Evolutionary conservation across 1,140 invertebrate species (phyloP).

Genomic region (Drosophila tropicalis): DNA sequence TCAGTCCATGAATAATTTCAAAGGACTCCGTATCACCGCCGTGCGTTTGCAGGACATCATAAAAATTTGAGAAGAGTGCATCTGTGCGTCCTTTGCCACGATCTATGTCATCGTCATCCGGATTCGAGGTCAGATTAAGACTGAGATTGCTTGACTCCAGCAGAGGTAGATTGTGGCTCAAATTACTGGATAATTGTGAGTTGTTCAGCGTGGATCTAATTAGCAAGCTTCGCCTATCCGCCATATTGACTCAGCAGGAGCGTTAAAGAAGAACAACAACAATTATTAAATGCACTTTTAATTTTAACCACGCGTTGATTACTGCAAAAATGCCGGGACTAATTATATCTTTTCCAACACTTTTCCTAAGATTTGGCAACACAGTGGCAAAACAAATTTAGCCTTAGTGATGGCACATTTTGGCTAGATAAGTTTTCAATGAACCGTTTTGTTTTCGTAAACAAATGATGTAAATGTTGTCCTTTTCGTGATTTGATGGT

Average conservation of each 20-base stretch:
- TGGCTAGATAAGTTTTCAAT: too few relatives aligned
- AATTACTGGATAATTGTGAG: not conserved
- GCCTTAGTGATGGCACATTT: not conserved
- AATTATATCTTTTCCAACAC: conserved; percentile 1
- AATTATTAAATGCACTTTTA: not conserved
- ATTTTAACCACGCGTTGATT: not conserved
- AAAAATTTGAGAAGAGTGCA: conserved; percentile 85
- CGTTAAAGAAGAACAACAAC: not conserved
- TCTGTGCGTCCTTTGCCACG: conserved; percentile 77
- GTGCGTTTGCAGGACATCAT: conserved; percentile 85
- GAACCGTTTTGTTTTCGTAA: too few relatives aligned
- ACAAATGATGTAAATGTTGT: too few relatives aligned
- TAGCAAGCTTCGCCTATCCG: conserved; percentile 3
- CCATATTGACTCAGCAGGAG: not conserved
- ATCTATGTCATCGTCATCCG: conserved; percentile 45
- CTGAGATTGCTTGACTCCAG: not conserved
- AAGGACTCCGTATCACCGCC: conserved; percentile 84
- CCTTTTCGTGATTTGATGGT: too few relatives aligned
- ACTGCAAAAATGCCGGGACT: conserved; percentile 4
- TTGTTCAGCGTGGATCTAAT: not conserved
- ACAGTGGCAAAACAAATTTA: not conserved
- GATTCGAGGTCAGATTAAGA: not conserved
- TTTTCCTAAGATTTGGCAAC: not conserved
- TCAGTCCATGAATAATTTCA: conserved; percentile 85
- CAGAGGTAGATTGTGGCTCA: not conserved